A percentile compares a stretch with the other conserved stretches of the same genome.
Conservation (phyloP, 2,113 vertebrate genomes). For the Microcebus tavaratra region DNA sequence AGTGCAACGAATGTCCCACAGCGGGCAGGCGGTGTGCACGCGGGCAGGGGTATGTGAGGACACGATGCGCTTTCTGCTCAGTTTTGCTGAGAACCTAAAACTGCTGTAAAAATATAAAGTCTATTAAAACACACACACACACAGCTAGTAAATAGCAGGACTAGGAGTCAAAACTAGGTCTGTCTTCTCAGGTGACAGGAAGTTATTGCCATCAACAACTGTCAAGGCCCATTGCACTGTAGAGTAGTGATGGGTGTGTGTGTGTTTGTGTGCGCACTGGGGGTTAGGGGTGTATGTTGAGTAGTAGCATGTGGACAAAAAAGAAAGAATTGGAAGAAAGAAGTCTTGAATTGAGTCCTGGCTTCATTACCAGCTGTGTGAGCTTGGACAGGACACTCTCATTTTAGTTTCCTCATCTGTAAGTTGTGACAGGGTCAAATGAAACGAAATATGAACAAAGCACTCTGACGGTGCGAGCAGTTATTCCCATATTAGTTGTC, state of each 20-base stretch:
- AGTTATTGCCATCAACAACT: not conserved
- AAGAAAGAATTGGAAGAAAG: not conserved
- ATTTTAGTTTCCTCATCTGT: not conserved
- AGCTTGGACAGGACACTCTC: not conserved
- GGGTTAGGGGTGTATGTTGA: not conserved
- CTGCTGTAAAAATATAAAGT: conserved; percentile 7
- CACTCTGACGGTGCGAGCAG: not conserved
- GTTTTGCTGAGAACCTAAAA: conserved; percentile 6
- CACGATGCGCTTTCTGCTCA: not conserved
- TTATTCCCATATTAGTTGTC: not conserved
- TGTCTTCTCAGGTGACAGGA: not conserved
- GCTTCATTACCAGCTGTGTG: not conserved
- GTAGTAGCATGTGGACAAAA: not conserved
- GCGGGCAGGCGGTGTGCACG: not conserved
- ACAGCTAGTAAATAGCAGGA: not conserved
- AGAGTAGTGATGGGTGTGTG: not conserved
- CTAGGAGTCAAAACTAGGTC: not conserved
- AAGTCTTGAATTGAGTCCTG: not conserved
- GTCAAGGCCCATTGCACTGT: not conserved
- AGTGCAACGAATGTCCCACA: not conserved
- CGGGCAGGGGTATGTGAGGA: not conserved
- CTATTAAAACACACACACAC: not conserved
- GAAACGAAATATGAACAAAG: not conserved
- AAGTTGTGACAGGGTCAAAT: not conserved
- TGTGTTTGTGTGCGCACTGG: not conserved